Evolutionary conservation across 2,888 invertebrate genomes (phyloP), one percentile per base, ranked within the genome.

Genomic region (Caenorhabditis macrosperma): DNA sequence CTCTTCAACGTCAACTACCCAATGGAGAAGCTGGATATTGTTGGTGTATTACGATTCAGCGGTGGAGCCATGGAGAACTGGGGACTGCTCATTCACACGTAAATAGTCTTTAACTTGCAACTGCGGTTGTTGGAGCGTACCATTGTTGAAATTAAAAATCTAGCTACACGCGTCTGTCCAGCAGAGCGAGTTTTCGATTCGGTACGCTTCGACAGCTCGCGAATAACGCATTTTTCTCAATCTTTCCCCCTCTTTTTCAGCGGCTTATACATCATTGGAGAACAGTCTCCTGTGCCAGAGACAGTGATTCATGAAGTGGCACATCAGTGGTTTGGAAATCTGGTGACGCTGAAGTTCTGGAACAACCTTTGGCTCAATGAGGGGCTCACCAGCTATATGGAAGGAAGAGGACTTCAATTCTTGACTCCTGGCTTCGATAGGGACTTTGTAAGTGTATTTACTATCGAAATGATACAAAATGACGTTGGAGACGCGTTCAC

Each of bases 1-100:
- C 95, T 95, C 89, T 97, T 96, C 91, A 93, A 93, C 84, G 93
- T 95, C 68, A 92, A 94, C 15, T 97, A 95, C 91, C 96, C 96
- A 0, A 92, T 97, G 55, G 95, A 95, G 4, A 97, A 68, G 17
- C 15, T 68, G 89, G 95, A 95, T 91, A 92, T 95, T 90, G 93
- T 95, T n/a, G n/a, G n/a, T n/a, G n/a, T n/a, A n/a, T n/a, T n/a
- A n/a, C n/a, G n/a, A n/a, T 96, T 96, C 94, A 67, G 93, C 0
- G 94, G 94, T 4, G 97, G 97, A 0, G 97, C 97, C 0, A 97
- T 97, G 93, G 97, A 97, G 91, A 94, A 97, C 92, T 95, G 97
- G 97, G 95, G 95, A 1, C 92, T 98, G 48, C 95, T 98, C 5
- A 96, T 96, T 0, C 97, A 94, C 91, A 35, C 48, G 74, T 61